Conservation (phyloP, 2,113 vertebrate species). For the Labeo catla region DNA sequence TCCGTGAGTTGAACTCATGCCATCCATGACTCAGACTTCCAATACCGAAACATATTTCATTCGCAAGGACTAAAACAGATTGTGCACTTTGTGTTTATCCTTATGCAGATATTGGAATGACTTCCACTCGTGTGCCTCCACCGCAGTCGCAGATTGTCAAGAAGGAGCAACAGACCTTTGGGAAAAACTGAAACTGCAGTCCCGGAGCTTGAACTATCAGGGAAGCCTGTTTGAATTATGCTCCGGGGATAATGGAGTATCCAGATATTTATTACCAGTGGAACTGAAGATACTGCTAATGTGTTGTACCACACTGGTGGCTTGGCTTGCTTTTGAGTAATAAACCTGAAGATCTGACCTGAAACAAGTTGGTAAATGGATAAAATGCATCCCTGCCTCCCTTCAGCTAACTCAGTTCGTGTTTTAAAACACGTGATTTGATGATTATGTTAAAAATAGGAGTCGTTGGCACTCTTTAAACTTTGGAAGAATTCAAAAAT, state of each 20-base stretch:
- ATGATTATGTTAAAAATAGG: background rate
- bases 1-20: background rate
- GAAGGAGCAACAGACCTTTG: conserved; percentile 87
- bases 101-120: conserved; percentile 85
- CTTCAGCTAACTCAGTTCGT: background rate
- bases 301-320: conserved; percentile 77
- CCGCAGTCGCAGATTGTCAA: conserved; percentile 87
- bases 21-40: background rate
- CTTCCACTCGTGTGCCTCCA: conserved; percentile 86
- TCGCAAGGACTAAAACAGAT: background rate
- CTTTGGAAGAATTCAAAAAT: background rate
- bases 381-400: background rate
- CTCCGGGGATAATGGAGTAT: conserved; percentile 76
- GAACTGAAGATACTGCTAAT: conserved; percentile 75
- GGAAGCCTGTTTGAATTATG: conserved; percentile 90
- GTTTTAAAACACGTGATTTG: background rate
- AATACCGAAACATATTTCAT: background rate
- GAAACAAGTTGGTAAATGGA: background rate
- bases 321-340: conserved; percentile 71
- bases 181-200: conserved; percentile 87
- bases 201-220: conserved; percentile 87
- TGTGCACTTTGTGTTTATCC: conserved; percentile 18
- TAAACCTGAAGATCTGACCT: background rate
- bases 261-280: conserved; percentile 60
- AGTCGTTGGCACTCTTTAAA: background rate